A percentile compares a stretch with the other conserved stretches of the same genome.
phyloP scores from a whole-genome alignment of 2,888 invertebrate species.

The Cosmia trapezina region DNA sequence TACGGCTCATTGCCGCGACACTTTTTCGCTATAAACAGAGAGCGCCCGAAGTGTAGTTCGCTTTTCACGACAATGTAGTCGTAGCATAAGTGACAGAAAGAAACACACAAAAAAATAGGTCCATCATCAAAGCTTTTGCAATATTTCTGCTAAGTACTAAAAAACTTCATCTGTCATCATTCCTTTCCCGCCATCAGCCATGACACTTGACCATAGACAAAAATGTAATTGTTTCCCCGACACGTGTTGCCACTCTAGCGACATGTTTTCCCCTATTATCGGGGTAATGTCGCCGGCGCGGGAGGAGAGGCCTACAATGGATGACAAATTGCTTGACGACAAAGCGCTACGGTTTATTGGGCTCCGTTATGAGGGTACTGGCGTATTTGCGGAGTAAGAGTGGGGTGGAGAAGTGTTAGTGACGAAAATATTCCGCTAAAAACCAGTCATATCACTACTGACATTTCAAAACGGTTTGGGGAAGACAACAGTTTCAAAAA shows the following conservation, averaged over 20 bases:
- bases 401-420: conserved; percentile 60
- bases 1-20: too few relatives aligned
- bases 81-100: too few relatives aligned
- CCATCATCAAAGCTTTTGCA: not conserved
- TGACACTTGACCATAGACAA: conserved; percentile 75
- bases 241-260: conserved; percentile 85
- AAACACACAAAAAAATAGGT: not conserved
- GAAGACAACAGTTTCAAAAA: not conserved
- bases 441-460: not conserved
- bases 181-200: conserved; percentile 54
- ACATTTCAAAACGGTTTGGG: not conserved
- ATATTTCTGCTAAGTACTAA: conserved; percentile 3
- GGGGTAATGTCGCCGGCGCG: conserved; percentile 54
- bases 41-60: too few relatives aligned
- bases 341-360: conserved; percentile 89
- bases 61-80: too few relatives aligned
- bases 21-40: too few relatives aligned
- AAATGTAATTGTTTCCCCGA: conserved; percentile 85
- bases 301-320: conserved; percentile 77
- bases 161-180: conserved; percentile 42
- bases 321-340: conserved; percentile 88
- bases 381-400: conserved; percentile 74
- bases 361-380: conserved; percentile 87
- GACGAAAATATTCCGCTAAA: not conserved
- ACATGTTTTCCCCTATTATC: conserved; percentile 76